phyloP scores from a whole-genome alignment of 92 coral and sea anemone genomes.

The Phenganax subtilis region DNA sequence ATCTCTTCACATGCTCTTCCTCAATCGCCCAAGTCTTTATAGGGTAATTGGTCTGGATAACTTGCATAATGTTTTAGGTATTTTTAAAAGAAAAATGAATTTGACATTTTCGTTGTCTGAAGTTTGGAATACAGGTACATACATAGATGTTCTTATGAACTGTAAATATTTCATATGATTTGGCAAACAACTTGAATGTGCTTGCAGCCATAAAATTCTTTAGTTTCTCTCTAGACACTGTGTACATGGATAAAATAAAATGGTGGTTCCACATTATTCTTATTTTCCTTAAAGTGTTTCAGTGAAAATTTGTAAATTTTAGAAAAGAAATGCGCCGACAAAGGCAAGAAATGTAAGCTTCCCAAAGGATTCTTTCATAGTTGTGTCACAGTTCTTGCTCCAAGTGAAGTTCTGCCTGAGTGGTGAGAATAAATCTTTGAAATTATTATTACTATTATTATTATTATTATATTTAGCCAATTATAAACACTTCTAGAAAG shows the following conservation, averaged over 20 bases:
- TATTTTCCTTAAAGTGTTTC: not conserved
- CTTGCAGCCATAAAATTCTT: conserved; percentile 8
- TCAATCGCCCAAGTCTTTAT: not conserved
- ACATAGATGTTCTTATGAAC: conserved; percentile 25
- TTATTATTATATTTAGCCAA: not conserved
- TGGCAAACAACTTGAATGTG: not conserved
- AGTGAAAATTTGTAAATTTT: not conserved
- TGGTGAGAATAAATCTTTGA: conserved; percentile 6
- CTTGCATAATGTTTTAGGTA: not conserved
- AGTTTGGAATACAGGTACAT: conserved; percentile 59
- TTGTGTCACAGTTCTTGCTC: conserved; percentile 37
- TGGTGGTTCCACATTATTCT: not conserved
- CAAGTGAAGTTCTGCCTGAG: conserved; percentile 31
- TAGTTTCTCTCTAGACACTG: not conserved
- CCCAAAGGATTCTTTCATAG: conserved; percentile 38
- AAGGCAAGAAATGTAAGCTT: conserved; percentile 21
- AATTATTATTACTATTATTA: not conserved
- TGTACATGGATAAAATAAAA: not conserved
- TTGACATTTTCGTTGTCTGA: conserved; percentile 55
- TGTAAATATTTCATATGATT: not conserved
- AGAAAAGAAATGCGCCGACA: conserved; percentile 18
- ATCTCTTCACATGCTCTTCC: not conserved
- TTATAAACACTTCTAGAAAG: not conserved
- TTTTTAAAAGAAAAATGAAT: conserved; percentile 38
- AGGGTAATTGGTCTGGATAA: not conserved